Evolutionary conservation across 2,113 vertebrate species (phyloP).

Genomic region (Chiloscyllium plagiosum): DNA sequence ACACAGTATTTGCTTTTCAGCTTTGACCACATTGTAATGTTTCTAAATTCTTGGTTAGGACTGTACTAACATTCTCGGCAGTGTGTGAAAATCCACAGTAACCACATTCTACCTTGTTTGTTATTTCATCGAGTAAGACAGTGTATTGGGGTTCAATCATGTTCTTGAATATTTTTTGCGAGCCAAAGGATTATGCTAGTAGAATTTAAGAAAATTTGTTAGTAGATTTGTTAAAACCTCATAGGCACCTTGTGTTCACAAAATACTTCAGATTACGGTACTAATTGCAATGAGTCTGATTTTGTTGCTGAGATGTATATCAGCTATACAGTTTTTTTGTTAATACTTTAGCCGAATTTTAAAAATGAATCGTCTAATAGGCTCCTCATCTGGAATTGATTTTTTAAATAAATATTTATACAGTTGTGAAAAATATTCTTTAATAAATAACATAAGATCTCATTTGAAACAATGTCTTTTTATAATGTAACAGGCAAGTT

Average conservation of each 20-base stretch:
- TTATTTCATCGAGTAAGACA: slow-evolving; percentile 21
- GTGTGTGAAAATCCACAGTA: slow-evolving; percentile 32
- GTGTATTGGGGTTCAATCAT: slow-evolving; percentile 24
- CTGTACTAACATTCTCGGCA: background rate
- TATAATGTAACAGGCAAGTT: background rate
- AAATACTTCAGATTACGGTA: background rate
- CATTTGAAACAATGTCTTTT: background rate
- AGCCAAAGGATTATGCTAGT: background rate
- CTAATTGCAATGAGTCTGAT: background rate
- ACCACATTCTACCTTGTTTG: slow-evolving; percentile 28
- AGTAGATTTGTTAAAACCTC: background rate
- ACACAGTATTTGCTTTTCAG: slow-evolving; percentile 14
- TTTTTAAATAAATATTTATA: background rate
- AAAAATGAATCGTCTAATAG: background rate
- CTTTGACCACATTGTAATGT: slow-evolving; percentile 25
- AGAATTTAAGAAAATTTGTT: slow-evolving; percentile 2
- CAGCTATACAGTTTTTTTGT: background rate
- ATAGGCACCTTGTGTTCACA: background rate
- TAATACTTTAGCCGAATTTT: background rate
- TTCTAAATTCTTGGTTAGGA: slow-evolving; percentile 29
- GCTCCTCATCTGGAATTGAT: background rate
- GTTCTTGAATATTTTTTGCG: slow-evolving; percentile 25
- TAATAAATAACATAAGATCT: background rate
- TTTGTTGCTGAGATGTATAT: background rate
- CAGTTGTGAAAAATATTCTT: background rate